These are phyloP conservation scores for Lacerta bilineata DNA, from an alignment of 2,797 vertebrate genomes.

Conservation along the genomic window DNA sequence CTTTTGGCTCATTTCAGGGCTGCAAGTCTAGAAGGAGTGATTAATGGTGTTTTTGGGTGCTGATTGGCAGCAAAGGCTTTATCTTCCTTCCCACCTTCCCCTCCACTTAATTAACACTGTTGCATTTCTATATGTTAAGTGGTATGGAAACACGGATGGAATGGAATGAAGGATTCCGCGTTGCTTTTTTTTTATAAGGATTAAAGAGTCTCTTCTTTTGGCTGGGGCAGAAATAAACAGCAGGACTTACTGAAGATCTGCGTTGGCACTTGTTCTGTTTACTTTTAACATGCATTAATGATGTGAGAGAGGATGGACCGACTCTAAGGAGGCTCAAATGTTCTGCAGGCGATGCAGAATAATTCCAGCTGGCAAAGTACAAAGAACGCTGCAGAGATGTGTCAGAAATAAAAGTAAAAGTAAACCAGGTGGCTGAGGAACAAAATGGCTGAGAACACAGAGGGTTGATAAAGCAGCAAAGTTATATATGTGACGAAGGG, in stretches of 20 bases:
- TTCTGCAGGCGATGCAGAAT: conserved; percentile 21
- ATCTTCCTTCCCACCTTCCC: neutral
- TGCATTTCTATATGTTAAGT: conserved; percentile 5
- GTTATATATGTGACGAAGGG: neutral
- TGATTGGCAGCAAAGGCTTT: neutral
- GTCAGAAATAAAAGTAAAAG: neutral
- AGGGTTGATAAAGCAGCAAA: neutral
- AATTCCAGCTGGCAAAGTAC: conserved; percentile 8
- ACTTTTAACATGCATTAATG: conserved; percentile 34
- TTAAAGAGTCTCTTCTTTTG: conserved; percentile 2
- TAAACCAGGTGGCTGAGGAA: neutral
- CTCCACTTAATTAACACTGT: neutral
- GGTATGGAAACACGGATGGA: neutral
- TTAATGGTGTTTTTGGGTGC: neutral
- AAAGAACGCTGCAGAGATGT: neutral
- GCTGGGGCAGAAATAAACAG: neutral
- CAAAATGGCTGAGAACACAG: neutral
- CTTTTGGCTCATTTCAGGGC: neutral
- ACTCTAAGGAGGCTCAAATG: neutral
- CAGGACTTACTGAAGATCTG: neutral
- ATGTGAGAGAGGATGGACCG: conserved; percentile 14
- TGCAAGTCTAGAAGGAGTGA: neutral
- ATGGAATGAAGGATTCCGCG: neutral
- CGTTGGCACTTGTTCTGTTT: conserved; percentile 15
- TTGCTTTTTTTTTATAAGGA: neutral